Percentiles rank a stretch among this genome's conserved stretches.
Conservation (phyloP, 2,797 vertebrate species). For the Xenentodon cancila region DNA sequence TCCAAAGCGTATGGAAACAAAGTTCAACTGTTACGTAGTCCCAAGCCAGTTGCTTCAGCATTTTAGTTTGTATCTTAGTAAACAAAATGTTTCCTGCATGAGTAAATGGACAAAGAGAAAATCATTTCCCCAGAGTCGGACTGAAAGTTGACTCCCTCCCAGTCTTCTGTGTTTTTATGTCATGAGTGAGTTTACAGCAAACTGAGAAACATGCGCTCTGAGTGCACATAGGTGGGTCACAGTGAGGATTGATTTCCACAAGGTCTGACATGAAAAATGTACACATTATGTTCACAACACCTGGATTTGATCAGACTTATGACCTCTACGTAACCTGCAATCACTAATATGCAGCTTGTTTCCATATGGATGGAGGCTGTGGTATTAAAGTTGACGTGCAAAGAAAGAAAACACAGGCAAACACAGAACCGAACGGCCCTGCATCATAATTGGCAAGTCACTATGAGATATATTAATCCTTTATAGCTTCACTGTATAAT, state of each 20-base stretch:
- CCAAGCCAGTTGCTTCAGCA: background rate
- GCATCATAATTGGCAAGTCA: constrained; percentile 49
- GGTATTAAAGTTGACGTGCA: constrained; percentile 65
- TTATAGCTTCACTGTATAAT: constrained; percentile 52
- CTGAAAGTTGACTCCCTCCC: background rate
- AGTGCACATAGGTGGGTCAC: constrained; percentile 53
- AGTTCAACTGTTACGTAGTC: constrained; percentile 22
- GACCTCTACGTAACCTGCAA: constrained; percentile 70
- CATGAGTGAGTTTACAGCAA: constrained; percentile 18
- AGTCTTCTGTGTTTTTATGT: constrained; percentile 17
- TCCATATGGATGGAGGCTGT: constrained; percentile 56
- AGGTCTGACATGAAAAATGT: constrained; percentile 71
- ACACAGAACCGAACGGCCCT: constrained; percentile 42
- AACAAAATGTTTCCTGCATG: constrained; percentile 8
- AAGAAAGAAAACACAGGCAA: constrained; percentile 45
- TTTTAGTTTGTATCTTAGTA: background rate
- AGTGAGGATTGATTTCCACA: constrained; percentile 62
- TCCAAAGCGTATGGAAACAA: constrained; percentile 38
- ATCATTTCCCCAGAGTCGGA: too few relatives aligned
- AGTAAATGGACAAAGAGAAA: constrained; percentile 5
- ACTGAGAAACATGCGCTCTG: constrained; percentile 32
- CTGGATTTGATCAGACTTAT: constrained; percentile 73
- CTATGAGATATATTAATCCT: constrained; percentile 46
- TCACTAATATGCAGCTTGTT: constrained; percentile 66
- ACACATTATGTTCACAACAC: constrained; percentile 57